These are phyloP conservation scores for Pampusana beccarii DNA, from an alignment of 2,113 vertebrate species.

Conservation along the genomic window DNA sequence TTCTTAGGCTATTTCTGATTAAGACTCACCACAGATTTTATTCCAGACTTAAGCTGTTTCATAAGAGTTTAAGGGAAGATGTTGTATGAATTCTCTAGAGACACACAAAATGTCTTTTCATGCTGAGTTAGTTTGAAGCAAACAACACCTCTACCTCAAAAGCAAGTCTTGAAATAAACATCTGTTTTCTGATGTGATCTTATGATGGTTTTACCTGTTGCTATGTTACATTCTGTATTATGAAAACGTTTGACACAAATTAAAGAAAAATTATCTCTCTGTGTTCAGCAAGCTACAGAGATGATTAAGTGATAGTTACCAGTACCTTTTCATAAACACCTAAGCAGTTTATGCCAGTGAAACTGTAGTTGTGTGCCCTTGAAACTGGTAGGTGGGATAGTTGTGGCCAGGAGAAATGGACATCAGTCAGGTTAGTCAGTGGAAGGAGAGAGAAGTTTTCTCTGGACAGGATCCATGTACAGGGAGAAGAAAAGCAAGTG, in stretches of 20 bases:
- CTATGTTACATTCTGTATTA: background rate
- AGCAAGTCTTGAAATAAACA: background rate
- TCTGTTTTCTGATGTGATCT: background rate
- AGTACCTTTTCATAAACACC: background rate
- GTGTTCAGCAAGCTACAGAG: background rate
- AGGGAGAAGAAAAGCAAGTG: background rate
- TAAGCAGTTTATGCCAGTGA: background rate
- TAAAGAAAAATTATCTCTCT: background rate
- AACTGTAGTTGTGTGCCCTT: background rate
- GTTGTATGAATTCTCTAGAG: background rate
- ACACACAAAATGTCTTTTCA: background rate
- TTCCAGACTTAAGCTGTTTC: background rate
- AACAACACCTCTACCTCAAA: background rate
- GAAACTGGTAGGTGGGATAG: background rate
- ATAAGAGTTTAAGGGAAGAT: background rate
- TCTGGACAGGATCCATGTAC: background rate
- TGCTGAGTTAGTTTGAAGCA: background rate
- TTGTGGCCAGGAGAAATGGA: accelerated
- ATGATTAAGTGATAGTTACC: background rate
- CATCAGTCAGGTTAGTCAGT: background rate
- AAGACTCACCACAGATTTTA: background rate
- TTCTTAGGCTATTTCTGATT: background rate
- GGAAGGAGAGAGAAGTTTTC: background rate
- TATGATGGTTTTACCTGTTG: background rate
- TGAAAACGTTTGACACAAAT: background rate